A percentile compares a stretch with the other conserved stretches of the same genome.
Conservation (phyloP, 2,113 vertebrate genomes). For the Scartelaos histophorus region DNA sequence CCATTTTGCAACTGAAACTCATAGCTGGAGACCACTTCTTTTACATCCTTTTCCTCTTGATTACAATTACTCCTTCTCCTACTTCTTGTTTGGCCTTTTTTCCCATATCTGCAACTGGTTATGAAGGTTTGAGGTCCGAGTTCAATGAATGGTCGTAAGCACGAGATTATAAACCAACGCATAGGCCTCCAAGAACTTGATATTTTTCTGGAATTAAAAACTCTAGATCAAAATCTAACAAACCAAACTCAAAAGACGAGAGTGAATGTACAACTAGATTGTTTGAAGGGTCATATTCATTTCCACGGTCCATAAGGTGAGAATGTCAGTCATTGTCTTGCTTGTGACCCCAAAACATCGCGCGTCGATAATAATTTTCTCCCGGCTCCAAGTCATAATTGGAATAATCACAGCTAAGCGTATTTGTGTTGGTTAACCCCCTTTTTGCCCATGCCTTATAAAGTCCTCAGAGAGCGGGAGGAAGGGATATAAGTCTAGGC, state of each 20-base stretch:
- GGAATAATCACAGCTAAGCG: slow-evolving; percentile 75
- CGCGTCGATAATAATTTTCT: slow-evolving; percentile 67
- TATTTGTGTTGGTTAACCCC: slow-evolving; percentile 61
- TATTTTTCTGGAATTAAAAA: not conserved
- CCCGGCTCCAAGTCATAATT: slow-evolving; percentile 69
- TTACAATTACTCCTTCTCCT: not conserved
- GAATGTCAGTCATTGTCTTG: slow-evolving; percentile 27
- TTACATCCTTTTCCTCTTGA: not conserved
- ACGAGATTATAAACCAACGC: not conserved
- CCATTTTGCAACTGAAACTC: too few relatives aligned
- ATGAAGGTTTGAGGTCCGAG: slow-evolving; percentile 17
- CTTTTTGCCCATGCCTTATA: slow-evolving; percentile 58
- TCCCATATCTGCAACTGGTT: not conserved
- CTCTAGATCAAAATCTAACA: not conserved
- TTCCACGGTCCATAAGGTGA: slow-evolving; percentile 1
- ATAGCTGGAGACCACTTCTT: not conserved
- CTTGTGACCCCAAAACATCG: slow-evolving; percentile 62
- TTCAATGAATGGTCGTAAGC: slow-evolving; percentile 10
- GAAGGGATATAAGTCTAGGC: slow-evolving; percentile 56
- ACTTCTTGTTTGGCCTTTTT: slow-evolving; percentile 11
- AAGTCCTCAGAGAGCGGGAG: slow-evolving; percentile 75
- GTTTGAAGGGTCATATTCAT: not conserved
- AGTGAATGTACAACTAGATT: not conserved
- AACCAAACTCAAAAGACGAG: not conserved
- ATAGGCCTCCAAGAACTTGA: not conserved